Base-by-base conservation (phyloP, 2,797 vertebrate species). In the Poeciliopsis paucimaculata region DNA sequence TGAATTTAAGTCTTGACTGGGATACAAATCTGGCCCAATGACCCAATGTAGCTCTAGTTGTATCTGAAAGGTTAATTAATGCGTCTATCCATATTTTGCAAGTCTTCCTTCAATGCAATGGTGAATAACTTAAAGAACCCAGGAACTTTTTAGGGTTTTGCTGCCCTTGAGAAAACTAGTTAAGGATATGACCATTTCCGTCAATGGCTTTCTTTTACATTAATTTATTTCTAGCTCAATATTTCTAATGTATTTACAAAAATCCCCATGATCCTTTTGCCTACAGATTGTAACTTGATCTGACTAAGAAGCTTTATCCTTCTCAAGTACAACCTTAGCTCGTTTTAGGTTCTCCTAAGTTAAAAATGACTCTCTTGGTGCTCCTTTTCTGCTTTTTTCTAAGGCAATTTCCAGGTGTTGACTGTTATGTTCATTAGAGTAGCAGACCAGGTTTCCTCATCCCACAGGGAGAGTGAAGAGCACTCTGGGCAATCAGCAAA, bases 401-500 rank as follows among this genome's bases (percentile, higher is more conserved):
- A 10, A 76, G 11, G 45, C 12, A 43, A 45, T 60, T 60, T 60
- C 53, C 75, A 76, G 57, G 57, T 76, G 43, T 64, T 76, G 28
- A 64, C 41, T 47, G 55, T 76, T 47, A 31, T 64, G 28, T 46
- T 76, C 57, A 64, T 47, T 64, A 47, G 43, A 64, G 43, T 18
- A 46, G 20, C 57, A 64, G 28, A 76, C 18, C 43, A 76, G 55
- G 43, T 46, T 76, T 47, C 20, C 20, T 34, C 36, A 23, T 76
- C 16, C 41, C 31, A 28, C 23, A 1, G 23, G 36, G 53, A 75
- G 55, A 62, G 53, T 2, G 55, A 57, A 46, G 55, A 47, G 43
- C 13, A 20, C 43, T 64, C 28, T 23, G 31, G 41, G 57, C 43
- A 76, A 76, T 76, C 43, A 64, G 75, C 43, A 76, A 41, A 76